These are phyloP conservation scores for Clamator glandarius DNA, from an alignment of 2,797 vertebrate genomes.

Conservation along the genomic window DNA sequence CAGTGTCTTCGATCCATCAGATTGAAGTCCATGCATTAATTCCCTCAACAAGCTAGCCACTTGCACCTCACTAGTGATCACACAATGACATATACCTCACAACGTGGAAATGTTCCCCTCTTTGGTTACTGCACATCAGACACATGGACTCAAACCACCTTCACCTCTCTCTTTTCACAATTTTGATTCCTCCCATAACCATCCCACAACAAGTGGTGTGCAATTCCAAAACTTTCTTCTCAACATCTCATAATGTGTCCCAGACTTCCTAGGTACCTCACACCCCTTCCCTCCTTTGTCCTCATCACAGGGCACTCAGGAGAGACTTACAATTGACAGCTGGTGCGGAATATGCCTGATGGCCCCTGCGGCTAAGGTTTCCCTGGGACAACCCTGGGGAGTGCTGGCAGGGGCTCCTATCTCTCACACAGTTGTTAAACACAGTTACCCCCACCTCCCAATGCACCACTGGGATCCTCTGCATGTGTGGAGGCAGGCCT, in stretches of 20 bases:
- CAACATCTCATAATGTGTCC: too few species aligned
- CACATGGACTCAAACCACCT: neutral
- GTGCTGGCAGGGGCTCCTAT: accelerated
- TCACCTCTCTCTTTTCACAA: neutral
- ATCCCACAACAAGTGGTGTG: neutral
- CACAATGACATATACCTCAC: too few species aligned
- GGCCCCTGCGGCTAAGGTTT: accelerated
- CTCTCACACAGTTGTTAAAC: neutral
- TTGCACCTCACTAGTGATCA: accelerated
- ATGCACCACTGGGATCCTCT: neutral
- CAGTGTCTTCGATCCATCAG: too few species aligned
- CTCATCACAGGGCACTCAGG: neutral
- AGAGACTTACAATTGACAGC: accelerated
- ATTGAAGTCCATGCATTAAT: too few species aligned
- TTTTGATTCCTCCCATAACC: neutral
- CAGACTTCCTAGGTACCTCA: too few species aligned
- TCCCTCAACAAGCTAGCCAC: neutral
- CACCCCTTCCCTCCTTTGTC: too few species aligned
- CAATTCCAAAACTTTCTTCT: neutral
- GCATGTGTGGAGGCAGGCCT: neutral
- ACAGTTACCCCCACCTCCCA: neutral
- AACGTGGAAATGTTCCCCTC: accelerated
- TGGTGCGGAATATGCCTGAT: neutral
- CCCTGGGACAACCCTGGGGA: too few species aligned
- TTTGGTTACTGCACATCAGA: neutral